phyloP scores from a whole-genome alignment of 1,140 invertebrate species.

The Atta cephalotes region DNA sequence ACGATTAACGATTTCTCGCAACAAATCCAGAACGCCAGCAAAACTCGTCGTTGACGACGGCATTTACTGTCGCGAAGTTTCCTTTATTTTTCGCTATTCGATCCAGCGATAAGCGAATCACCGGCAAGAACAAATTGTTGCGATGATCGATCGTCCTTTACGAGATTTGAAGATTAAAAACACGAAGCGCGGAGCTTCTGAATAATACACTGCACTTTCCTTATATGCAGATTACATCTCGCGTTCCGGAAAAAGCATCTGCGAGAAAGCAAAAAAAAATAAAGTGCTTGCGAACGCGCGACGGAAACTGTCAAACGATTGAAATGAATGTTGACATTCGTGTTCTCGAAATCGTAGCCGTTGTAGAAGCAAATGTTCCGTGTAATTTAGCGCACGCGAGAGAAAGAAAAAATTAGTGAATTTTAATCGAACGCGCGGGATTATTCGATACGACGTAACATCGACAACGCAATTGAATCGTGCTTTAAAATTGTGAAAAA shows the following conservation, averaged over 20 bases:
- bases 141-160: conserved; percentile 35
- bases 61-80: conserved; percentile 39
- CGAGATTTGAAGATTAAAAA: conserved; percentile 30
- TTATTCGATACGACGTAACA: conserved; percentile 16
- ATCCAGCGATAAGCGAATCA: conserved; percentile 45
- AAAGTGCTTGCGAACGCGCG: background rate
- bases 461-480: conserved; percentile 1
- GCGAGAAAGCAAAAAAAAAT: background rate
- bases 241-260: conserved; percentile 15
- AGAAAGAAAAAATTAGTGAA: background rate
- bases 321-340: background rate
- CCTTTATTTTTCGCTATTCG: conserved; percentile 20
- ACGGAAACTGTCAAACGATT: background rate
- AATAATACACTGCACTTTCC: conserved; percentile 6
- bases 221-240: conserved; percentile 26
- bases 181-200: background rate
- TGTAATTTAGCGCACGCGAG: background rate
- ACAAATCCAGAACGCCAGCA: conserved; percentile 14
- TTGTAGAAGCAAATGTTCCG: background rate
- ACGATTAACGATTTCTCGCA: conserved; percentile 49
- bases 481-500: too few relatives aligned
- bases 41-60: background rate
- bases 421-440: conserved; percentile 33
- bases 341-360: conserved; percentile 3
- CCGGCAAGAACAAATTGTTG: background rate